Evolutionary conservation across 1,140 invertebrate genomes (phyloP), one percentile per base, ranked within the genome.

Genomic region (Microvelia longipes): DNA sequence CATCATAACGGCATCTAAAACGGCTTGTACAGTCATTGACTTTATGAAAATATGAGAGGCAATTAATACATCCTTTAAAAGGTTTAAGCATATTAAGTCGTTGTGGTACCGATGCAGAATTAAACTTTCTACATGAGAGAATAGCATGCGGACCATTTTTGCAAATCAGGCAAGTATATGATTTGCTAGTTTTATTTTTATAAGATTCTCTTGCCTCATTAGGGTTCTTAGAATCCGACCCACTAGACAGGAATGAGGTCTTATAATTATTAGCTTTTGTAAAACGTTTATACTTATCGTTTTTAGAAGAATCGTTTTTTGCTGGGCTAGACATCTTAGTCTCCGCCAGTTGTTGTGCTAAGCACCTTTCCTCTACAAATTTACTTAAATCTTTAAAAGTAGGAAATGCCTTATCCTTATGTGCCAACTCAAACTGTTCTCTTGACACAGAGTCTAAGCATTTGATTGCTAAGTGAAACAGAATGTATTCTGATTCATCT

Each of bases 381-480:
- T 5, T 50, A 50, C 35, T 50, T 19, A 50, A 19, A 11, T 50
- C 19, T 2, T 65, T 11, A 27, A 65, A 65, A 2, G 63, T 65
- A n/a, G 63, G 63, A 27, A 24, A 65, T 24, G 2, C 63, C n/a
- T 11, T 24, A 24, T 2, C 2, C n/a, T n/a, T 24, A 65, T 65
- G n/a, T 27, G n/a, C 26, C n/a, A 65, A 5, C 24, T 65, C 63
- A 65, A 65, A 65, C n/a, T n/a, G n/a, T 65, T 65, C 63, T 24
- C 63, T 65, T n/a, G 63, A 11, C 63, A 24, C 26, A 5, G 63
- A 11, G 26, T 65, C 63, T 30, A 35, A 68, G 35, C 19, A 13
- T 14, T 28, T 35, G 13, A 68, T 14, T 50, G 35, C 29, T 30
- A 68, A 60, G 2, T 68, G n/a, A 30, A 68, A 68, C 26, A 68